Percentiles rank a stretch among this genome's conserved stretches.
These are phyloP conservation scores for Dicyrtomina minuta DNA, from an alignment of 2,888 invertebrate genomes.

Conservation along the genomic window DNA sequence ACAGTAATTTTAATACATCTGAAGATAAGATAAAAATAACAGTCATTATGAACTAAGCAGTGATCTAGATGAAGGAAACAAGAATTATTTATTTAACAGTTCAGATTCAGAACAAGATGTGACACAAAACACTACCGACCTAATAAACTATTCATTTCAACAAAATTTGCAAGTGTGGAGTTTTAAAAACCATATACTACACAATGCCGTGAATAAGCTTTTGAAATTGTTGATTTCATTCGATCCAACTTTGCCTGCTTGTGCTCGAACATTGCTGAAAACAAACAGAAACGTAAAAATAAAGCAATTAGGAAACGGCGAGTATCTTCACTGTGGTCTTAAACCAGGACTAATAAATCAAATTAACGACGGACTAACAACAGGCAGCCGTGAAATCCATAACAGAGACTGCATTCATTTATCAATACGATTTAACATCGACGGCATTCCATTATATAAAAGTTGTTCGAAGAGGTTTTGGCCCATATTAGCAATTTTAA, in stretches of 20 bases:
- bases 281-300: slow-evolving; percentile 13
- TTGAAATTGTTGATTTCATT: background rate
- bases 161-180: no score
- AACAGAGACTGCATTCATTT: no score
- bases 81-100: no score
- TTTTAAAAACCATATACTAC: background rate
- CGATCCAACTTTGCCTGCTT: background rate
- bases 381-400: background rate
- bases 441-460: slow-evolving; percentile 21
- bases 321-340: slow-evolving; percentile 31
- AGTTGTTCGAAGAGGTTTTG: slow-evolving; percentile 18
- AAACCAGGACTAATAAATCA: background rate
- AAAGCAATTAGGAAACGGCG: background rate
- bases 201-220: background rate
- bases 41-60: no score
- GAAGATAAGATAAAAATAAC: no score
- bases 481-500: slow-evolving; percentile 29
- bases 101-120: no score
- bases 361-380: background rate
- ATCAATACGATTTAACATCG: slow-evolving; percentile 24
- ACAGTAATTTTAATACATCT: no score
- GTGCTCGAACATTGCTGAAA: slow-evolving; percentile 23
- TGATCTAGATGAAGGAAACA: no score
- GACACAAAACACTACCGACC: no score
- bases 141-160: no score